These are phyloP conservation scores for Tenrec ecaudatus DNA, from an alignment of 2,113 vertebrate genomes.

Conservation along the genomic window DNA sequence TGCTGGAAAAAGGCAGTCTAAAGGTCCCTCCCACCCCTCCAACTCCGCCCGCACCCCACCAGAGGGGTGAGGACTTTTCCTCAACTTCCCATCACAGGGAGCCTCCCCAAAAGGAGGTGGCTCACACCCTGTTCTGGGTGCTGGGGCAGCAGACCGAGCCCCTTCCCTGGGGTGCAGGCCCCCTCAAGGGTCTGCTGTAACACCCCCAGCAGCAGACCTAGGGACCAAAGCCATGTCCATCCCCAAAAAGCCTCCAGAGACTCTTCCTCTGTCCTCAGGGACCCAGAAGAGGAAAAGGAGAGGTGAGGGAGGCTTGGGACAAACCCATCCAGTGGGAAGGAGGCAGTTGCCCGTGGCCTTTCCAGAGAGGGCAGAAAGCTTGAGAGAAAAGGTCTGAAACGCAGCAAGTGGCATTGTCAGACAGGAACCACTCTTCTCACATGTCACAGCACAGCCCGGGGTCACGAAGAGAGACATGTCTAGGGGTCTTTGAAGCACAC, in stretches of 20 bases:
- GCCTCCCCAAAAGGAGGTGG: background rate
- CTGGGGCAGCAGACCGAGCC: background rate
- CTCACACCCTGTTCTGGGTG: background rate
- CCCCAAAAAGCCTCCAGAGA: background rate
- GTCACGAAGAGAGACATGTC: background rate
- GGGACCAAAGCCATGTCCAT: background rate
- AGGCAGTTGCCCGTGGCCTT: rapidly evolving
- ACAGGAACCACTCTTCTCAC: slow-evolving; percentile 59
- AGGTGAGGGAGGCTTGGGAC: background rate
- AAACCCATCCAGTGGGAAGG: rapidly evolving
- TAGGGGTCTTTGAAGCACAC: background rate
- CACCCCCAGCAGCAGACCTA: background rate
- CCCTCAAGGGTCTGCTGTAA: no score
- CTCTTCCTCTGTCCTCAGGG: background rate
- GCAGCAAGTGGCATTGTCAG: slow-evolving; percentile 4
- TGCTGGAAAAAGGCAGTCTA: background rate
- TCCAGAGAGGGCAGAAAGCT: background rate
- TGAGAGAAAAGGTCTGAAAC: background rate
- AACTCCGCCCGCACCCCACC: background rate
- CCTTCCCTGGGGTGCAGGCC: background rate
- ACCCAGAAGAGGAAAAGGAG: background rate
- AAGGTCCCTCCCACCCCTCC: no score
- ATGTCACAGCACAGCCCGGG: slow-evolving; percentile 44
- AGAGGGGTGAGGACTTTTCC: background rate
- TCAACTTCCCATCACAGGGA: background rate